A percentile compares a stretch with the other conserved stretches of the same genome.
Evolutionary conservation across 2,888 invertebrate species (phyloP).

Genomic region (Icerya purchasi): DNA sequence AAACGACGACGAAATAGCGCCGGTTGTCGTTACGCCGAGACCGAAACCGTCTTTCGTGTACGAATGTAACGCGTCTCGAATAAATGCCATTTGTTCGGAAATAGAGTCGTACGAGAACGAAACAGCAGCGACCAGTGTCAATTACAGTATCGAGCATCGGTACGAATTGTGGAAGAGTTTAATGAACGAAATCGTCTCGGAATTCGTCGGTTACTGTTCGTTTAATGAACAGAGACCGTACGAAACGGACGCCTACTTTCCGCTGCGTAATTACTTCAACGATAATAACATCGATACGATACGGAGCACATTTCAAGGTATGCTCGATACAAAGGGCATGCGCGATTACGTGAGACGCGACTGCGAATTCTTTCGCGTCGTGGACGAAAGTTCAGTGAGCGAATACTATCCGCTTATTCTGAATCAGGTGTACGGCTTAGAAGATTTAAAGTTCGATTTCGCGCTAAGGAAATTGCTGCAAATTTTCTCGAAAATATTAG

Average conservation of each 20-base stretch:
- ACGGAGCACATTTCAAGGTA: neutral
- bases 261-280: neutral
- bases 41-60: neutral
- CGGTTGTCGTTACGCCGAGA: neutral
- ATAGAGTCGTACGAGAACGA: neutral
- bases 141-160: neutral
- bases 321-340: too few relatives aligned
- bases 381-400: neutral
- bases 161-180: too few relatives aligned
- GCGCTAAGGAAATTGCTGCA: slow-evolving; percentile 24
- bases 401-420: slow-evolving; percentile 5
- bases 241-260: neutral
- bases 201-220: neutral
- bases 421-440: neutral
- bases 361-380: neutral
- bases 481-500: slow-evolving; percentile 22
- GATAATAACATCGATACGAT: neutral
- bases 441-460: slow-evolving; percentile 8
- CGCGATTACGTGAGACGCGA: neutral
- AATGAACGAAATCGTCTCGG: neutral
- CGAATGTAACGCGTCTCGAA: neutral
- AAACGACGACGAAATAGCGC: slow-evolving; percentile 10
- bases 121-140: neutral
- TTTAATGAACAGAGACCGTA: too few relatives aligned
- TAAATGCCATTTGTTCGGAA: neutral